phyloP scores from a whole-genome alignment of 2,113 vertebrate species.

The Ageneiosus marmoratus region DNA sequence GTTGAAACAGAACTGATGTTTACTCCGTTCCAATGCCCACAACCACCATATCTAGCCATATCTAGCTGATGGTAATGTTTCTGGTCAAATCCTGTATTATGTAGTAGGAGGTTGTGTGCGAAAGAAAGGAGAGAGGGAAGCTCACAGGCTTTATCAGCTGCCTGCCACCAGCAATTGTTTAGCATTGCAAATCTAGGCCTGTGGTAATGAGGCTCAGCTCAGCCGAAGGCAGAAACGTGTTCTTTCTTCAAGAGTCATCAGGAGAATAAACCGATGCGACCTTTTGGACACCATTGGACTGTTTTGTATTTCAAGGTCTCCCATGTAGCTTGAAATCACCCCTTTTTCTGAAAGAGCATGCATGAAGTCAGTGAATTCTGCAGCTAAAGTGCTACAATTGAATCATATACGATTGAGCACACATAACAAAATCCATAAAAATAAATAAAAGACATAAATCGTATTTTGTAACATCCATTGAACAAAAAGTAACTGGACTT shows the following conservation, averaged over 20 bases:
- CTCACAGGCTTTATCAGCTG: conserved; percentile 16
- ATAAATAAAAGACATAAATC: background rate
- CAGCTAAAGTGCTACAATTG: background rate
- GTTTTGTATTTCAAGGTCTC: background rate
- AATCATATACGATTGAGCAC: too few relatives aligned
- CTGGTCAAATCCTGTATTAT: background rate
- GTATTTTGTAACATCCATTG: background rate
- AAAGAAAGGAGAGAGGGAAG: background rate
- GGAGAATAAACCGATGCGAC: background rate
- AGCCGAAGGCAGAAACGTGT: background rate
- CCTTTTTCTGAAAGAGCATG: background rate
- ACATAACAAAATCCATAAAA: background rate
- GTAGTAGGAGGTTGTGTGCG: background rate
- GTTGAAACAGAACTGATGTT: background rate
- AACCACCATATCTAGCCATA: background rate
- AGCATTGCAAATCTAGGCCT: conserved; percentile 31
- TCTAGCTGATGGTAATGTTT: too few relatives aligned
- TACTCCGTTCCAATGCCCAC: background rate
- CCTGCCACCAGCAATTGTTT: conserved; percentile 13
- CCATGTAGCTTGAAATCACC: background rate
- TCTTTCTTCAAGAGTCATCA: background rate
- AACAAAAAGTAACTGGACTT: background rate
- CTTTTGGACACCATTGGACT: background rate
- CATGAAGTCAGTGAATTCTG: background rate
- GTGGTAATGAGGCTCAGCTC: background rate